These are phyloP conservation scores for Rhinolophus ferrumequinum DNA, from an alignment of 2,113 vertebrate genomes.

Conservation along the genomic window DNA sequence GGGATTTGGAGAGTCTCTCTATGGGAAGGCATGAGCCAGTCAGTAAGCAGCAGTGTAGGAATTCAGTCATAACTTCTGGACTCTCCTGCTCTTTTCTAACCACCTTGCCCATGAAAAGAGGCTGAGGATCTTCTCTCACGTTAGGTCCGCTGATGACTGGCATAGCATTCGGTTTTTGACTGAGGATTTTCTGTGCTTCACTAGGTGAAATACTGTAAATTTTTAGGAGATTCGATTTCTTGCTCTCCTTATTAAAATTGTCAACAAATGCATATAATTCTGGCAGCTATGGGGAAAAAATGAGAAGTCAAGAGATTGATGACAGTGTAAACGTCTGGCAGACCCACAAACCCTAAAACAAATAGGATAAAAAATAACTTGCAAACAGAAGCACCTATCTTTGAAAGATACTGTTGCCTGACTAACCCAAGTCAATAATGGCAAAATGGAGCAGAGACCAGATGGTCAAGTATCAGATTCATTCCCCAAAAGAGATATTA, in stretches of 20 bases:
- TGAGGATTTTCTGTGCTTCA: slow-evolving; percentile 50
- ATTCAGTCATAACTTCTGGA: background rate
- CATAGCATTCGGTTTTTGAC: background rate
- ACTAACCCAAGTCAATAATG: background rate
- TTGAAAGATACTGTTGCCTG: background rate
- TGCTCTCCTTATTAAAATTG: slow-evolving; percentile 56
- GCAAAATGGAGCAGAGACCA: background rate
- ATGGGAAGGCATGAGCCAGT: fast-evolving
- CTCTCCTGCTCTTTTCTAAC: background rate
- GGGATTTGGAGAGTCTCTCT: background rate
- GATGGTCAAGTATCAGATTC: background rate
- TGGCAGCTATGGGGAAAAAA: slow-evolving; percentile 44
- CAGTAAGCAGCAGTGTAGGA: slow-evolving; percentile 18
- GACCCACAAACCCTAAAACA: background rate
- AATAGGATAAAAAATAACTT: background rate
- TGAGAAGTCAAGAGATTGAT: background rate
- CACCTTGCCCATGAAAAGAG: fast-evolving
- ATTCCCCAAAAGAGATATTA: background rate
- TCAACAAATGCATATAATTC: slow-evolving; percentile 46
- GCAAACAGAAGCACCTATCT: background rate
- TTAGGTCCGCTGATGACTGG: fast-evolving
- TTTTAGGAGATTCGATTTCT: slow-evolving; percentile 45
- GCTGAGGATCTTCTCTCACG: fast-evolving
- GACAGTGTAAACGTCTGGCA: background rate
- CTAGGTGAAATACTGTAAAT: background rate